These are phyloP conservation scores for Diplazon laetatorius DNA, from an alignment of 2,888 invertebrate genomes.

Conservation along the genomic window DNA sequence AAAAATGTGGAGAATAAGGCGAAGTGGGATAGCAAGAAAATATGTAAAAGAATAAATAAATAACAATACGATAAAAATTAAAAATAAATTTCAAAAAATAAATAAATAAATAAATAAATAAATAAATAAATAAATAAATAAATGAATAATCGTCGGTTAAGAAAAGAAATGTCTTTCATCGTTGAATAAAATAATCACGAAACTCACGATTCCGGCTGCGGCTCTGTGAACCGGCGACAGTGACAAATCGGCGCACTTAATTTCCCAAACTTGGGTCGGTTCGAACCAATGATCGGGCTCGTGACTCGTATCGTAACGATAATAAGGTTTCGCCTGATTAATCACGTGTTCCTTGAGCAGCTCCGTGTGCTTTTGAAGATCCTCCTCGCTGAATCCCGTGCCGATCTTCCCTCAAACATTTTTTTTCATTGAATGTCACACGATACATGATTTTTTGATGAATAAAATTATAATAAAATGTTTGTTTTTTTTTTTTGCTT, in stretches of 20 bases:
- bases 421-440: not conserved
- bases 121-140: too few relatives aligned
- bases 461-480: too few relatives aligned
- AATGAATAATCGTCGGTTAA: too few relatives aligned
- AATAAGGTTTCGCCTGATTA: conserved; percentile 90
- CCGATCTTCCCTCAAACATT: conserved; percentile 86
- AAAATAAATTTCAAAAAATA: too few relatives aligned
- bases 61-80: too few relatives aligned
- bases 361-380: conserved; percentile 89
- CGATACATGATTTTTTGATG: not conserved
- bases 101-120: too few relatives aligned
- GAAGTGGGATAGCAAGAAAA: too few relatives aligned
- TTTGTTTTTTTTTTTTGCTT: not conserved
- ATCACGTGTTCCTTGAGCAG: conserved; percentile 91
- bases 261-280: conserved; percentile 95
- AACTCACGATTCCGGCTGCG: conserved; percentile 90
- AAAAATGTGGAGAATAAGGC: too few relatives aligned
- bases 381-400: conserved; percentile 97
- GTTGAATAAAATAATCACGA: too few relatives aligned
- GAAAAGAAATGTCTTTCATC: too few relatives aligned
- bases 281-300: conserved; percentile 96
- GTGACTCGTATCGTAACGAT: conserved; percentile 89
- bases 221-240: conserved; percentile 97
- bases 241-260: conserved; percentile 98
- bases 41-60: too few relatives aligned